Evolutionary conservation across 2,797 vertebrate genomes (phyloP).

Genomic region (Eulemur rubriventer): DNA sequence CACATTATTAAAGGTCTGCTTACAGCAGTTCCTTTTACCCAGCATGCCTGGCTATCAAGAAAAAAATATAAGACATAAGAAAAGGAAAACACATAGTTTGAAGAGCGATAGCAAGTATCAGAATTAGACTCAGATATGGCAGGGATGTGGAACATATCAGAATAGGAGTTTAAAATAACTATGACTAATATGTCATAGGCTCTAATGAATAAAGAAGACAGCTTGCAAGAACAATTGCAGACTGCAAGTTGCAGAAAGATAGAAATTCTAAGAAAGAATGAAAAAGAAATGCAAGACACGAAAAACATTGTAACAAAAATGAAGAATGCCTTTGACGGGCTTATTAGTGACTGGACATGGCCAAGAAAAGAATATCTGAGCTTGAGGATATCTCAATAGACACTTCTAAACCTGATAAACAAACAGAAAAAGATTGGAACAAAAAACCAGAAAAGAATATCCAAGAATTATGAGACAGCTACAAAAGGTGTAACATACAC

Average conservation of each 20-base stretch:
- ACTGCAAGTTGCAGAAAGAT: background rate
- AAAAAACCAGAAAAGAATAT: background rate
- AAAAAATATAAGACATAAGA: background rate
- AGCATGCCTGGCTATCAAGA: background rate
- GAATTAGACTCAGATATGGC: background rate
- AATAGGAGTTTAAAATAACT: background rate
- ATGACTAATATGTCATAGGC: background rate
- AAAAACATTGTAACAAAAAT: no score
- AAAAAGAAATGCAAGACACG: background rate
- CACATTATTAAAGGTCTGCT: background rate
- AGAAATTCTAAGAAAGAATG: background rate
- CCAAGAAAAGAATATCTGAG: no score
- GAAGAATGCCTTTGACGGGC: no score
- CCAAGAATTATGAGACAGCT: background rate
- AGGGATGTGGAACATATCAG: background rate
- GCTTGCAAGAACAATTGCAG: background rate
- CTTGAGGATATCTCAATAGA: background rate
- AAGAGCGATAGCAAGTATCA: background rate
- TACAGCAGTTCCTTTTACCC: background rate
- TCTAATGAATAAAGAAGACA: background rate
- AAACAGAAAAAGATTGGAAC: background rate
- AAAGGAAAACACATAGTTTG: background rate
- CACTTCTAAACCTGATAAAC: background rate
- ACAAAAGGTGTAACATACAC: background rate
- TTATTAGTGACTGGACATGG: no score